Percentiles rank a stretch among this genome's conserved stretches.
Conservation (phyloP, 2,888 invertebrate species). For the Chromoteleia sp. region DNA sequence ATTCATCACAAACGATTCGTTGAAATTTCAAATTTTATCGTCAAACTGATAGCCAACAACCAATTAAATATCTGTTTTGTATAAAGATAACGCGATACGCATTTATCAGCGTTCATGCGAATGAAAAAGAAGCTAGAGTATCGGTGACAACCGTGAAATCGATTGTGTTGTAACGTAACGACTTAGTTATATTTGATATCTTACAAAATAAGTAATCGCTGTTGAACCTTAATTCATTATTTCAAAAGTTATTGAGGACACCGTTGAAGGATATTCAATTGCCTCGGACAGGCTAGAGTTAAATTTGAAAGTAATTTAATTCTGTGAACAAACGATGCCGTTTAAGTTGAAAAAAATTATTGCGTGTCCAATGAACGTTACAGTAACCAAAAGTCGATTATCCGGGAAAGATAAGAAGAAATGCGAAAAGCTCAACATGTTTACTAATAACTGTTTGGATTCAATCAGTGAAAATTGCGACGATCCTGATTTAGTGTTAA, state of each 20-base stretch:
- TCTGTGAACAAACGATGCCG: slow-evolving; percentile 50
- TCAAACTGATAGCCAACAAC: slow-evolving; percentile 75
- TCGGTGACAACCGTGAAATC: slow-evolving; percentile 49
- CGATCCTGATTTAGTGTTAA: slow-evolving; percentile 75
- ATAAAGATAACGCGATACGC: slow-evolving; percentile 77
- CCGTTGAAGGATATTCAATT: background rate
- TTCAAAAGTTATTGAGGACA: too few species aligned
- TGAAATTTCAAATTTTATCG: slow-evolving; percentile 73
- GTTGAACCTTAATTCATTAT: too few species aligned
- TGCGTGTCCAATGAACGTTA: slow-evolving; percentile 20
- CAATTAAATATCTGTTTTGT: slow-evolving; percentile 76
- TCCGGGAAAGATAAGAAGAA: background rate
- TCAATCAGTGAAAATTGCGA: background rate
- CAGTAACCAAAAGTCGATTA: slow-evolving; percentile 74
- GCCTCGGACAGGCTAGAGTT: background rate
- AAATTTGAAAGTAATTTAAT: background rate
- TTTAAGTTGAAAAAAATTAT: slow-evolving; percentile 47
- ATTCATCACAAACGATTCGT: background rate
- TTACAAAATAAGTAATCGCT: too few species aligned
- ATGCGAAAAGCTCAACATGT: background rate
- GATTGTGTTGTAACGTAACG: background rate
- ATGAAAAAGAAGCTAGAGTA: slow-evolving; percentile 70
- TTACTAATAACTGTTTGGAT: background rate
- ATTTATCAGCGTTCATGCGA: slow-evolving; percentile 76
- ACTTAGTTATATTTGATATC: too few species aligned